These are phyloP conservation scores for Chrysomela aeneicollis DNA, from an alignment of 2,888 invertebrate species.

Conservation along the genomic window DNA sequence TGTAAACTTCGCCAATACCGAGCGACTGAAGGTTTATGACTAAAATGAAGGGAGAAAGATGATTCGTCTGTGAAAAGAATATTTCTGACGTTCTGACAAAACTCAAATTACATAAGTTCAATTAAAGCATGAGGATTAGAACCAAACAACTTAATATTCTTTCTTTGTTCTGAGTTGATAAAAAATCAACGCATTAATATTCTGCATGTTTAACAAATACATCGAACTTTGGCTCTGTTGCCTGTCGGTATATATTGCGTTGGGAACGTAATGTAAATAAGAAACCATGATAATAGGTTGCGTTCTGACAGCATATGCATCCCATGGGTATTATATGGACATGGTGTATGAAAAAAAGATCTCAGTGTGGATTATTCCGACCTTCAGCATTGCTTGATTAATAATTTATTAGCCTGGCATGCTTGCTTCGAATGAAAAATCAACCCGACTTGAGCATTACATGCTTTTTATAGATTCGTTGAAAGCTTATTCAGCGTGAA, in stretches of 20 bases:
- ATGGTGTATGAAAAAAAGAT: slow-evolving; percentile 4
- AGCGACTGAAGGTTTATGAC: no score
- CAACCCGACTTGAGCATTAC: background rate
- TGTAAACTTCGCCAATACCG: no score
- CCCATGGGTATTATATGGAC: slow-evolving; percentile 5
- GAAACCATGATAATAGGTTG: background rate
- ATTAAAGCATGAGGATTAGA: background rate
- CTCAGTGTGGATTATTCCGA: slow-evolving; percentile 1
- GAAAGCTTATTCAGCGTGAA: background rate
- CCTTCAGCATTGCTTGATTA: slow-evolving; percentile 1
- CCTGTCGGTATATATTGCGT: slow-evolving; percentile 2
- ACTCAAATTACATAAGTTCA: no score
- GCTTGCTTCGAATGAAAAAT: background rate
- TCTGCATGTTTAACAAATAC: slow-evolving; percentile 32
- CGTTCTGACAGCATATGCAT: slow-evolving; percentile 1
- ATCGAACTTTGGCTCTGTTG: slow-evolving; percentile 30
- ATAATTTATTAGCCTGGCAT: slow-evolving; percentile 7
- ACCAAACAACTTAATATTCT: slow-evolving; percentile 31
- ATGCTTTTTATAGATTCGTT: background rate
- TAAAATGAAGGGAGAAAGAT: no score
- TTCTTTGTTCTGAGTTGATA: slow-evolving; percentile 30
- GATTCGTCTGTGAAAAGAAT: no score
- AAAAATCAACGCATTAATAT: slow-evolving; percentile 31
- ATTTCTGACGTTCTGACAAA: no score
- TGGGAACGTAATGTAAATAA: slow-evolving; percentile 14